Evolutionary conservation across 2,797 vertebrate species (phyloP).

Genomic region (Paratrypauchen microcephalus): DNA sequence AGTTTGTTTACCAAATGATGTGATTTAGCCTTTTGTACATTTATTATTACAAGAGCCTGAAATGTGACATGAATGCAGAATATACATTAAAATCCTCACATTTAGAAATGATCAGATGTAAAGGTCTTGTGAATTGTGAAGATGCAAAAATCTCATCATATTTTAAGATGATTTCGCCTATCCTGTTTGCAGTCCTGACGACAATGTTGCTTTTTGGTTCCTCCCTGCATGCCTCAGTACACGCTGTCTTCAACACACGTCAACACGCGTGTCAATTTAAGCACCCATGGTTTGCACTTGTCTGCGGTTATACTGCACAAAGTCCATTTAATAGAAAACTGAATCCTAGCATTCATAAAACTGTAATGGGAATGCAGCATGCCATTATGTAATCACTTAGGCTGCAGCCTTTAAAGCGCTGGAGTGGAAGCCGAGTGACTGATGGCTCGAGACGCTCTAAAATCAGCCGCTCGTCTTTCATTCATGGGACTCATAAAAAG

Average conservation of each 20-base stretch:
- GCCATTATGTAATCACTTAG: constrained; percentile 66
- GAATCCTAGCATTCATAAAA: constrained; percentile 44
- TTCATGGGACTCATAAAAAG: constrained; percentile 28
- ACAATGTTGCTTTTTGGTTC: background rate
- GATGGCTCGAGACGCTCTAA: constrained; percentile 15
- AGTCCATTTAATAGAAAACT: background rate
- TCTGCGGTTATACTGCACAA: constrained; percentile 7
- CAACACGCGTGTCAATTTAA: constrained; percentile 12
- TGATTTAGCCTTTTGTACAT: background rate
- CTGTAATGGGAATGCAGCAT: constrained; percentile 60
- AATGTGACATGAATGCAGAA: background rate
- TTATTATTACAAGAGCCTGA: background rate
- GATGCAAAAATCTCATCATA: background rate
- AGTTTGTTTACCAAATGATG: constrained; percentile 51
- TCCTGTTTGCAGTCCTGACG: background rate
- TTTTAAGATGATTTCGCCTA: background rate
- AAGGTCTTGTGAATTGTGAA: background rate
- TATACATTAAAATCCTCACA: background rate
- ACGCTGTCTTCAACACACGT: constrained; percentile 1
- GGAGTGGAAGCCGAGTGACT: constrained; percentile 25
- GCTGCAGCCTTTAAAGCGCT: constrained; percentile 49
- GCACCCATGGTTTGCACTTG: constrained; percentile 62
- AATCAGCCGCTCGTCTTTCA: constrained; percentile 26
- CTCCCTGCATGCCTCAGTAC: constrained; percentile 11
- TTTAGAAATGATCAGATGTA: background rate